Conservation (phyloP, 2,113 vertebrate genomes). For the Stomatorhinus ivindoensis region DNA sequence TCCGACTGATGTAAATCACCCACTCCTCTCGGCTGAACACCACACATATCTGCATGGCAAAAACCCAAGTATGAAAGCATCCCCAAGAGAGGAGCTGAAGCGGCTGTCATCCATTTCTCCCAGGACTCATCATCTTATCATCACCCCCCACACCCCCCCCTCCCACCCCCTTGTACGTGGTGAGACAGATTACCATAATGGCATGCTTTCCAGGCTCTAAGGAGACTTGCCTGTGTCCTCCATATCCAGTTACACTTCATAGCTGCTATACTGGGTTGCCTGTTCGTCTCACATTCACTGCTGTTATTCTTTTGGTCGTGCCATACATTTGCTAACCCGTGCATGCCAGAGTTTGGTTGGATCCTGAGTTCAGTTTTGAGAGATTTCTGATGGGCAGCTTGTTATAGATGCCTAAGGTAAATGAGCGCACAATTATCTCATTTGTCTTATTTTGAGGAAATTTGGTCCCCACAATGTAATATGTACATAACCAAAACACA, state of each 20-base stretch:
- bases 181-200: conserved; percentile 1
- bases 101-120: background rate
- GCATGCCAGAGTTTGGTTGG: background rate
- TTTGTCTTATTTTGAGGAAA: background rate
- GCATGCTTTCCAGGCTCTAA: background rate
- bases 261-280: background rate
- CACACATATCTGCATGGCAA: background rate
- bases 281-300: background rate
- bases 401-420: background rate
- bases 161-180: background rate
- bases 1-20: background rate
- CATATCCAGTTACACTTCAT: background rate
- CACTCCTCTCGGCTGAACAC: background rate
- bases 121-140: background rate
- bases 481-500: background rate
- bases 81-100: background rate
- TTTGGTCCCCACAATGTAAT: background rate
- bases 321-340: background rate
- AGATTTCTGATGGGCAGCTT: background rate
- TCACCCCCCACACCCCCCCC: background rate
- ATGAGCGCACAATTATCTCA: background rate
- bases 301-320: background rate
- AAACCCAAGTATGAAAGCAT: background rate
- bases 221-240: background rate
- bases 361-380: background rate